A percentile compares a stretch with the other conserved stretches of the same genome.
Conservation (phyloP, 2,888 invertebrate genomes). For the Ophioninae sp. region DNA sequence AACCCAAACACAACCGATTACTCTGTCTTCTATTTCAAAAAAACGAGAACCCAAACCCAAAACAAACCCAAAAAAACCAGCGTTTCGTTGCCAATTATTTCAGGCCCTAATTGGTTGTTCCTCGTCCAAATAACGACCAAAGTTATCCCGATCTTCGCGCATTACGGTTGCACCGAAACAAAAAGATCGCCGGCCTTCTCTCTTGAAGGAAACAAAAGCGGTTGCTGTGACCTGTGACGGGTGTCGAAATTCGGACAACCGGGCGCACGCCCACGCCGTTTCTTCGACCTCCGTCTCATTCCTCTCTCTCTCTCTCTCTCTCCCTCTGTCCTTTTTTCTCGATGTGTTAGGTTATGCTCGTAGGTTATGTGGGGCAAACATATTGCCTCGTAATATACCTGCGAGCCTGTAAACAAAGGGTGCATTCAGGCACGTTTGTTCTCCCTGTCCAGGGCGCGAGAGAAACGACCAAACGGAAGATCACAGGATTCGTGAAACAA, state of each 20-base stretch:
- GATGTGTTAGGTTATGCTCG: not conserved
- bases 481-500: constrained; percentile 57
- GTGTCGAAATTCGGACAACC: constrained; percentile 43
- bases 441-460: constrained; percentile 25
- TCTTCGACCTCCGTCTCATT: constrained; percentile 9
- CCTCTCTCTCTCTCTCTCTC: constrained; percentile 28
- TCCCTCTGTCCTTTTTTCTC: constrained; percentile 22
- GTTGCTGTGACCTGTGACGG: constrained; percentile 67
- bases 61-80: too few species aligned
- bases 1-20: too few species aligned
- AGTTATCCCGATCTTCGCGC: too few species aligned
- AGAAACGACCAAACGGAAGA: constrained; percentile 20
- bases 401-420: constrained; percentile 61
- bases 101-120: too few species aligned
- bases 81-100: too few species aligned
- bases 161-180: too few species aligned
- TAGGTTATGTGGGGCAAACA: constrained; percentile 58
- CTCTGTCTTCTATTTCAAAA: too few species aligned
- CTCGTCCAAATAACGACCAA: too few species aligned
- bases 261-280: constrained; percentile 50
- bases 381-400: constrained; percentile 63
- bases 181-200: not conserved
- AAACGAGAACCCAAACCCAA: too few species aligned
- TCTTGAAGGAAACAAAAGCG: constrained; percentile 34
- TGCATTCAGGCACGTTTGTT: constrained; percentile 59